These are phyloP conservation scores for Condylura cristata DNA, from an alignment of 2,113 vertebrate genomes.

Conservation along the genomic window DNA sequence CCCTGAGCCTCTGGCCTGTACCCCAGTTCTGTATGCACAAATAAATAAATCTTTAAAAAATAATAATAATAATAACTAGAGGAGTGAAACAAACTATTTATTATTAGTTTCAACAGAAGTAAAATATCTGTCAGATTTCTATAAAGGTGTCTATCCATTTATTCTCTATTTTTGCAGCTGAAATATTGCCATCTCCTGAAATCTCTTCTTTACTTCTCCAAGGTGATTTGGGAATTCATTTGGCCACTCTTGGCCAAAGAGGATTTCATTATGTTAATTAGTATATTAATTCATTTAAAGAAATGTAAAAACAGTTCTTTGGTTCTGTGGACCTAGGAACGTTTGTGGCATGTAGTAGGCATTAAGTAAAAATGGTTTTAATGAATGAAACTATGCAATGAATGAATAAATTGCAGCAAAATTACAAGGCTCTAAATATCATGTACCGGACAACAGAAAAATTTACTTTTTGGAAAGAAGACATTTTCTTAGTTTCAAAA, in stretches of 20 bases:
- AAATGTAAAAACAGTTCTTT: not conserved
- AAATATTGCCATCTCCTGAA: not conserved
- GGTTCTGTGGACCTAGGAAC: not conserved
- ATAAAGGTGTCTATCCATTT: slow-evolving; percentile 2
- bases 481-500: not conserved
- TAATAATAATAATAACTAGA: slow-evolving; percentile 24
- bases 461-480: slow-evolving; percentile 33
- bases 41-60: no score
- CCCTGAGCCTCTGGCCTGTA: no score
- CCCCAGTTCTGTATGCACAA: no score
- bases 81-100: not conserved
- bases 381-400: not conserved
- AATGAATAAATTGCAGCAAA: not conserved
- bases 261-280: not conserved
- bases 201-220: not conserved
- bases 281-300: not conserved
- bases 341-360: not conserved
- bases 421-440: not conserved
- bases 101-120: not conserved
- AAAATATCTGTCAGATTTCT: slow-evolving; percentile 20
- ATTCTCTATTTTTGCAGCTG: not conserved
- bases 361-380: not conserved
- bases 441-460: not conserved
- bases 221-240: not conserved
- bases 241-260: not conserved